A percentile compares a stretch with the other conserved stretches of the same genome.
phyloP scores from a whole-genome alignment of 2,797 vertebrate species.

The Margarornis squamiger region DNA sequence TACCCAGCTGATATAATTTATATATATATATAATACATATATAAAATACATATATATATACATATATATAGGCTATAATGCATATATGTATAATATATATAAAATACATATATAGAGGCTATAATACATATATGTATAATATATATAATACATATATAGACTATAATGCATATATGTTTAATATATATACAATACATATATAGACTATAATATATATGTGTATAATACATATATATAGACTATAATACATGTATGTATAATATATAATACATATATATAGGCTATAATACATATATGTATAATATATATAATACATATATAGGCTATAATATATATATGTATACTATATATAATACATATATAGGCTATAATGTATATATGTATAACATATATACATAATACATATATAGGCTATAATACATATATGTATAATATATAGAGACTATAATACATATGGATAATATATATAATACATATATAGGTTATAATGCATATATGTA shows the following conservation, averaged over 20 bases:
- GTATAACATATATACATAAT: no score
- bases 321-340: neutral
- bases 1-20: neutral
- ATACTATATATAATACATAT: neutral
- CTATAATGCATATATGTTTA: neutral
- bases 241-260: neutral
- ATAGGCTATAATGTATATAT: neutral
- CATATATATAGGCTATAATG: neutral
- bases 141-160: neutral
- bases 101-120: no score
- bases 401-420: neutral
- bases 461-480: no score
- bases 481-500: neutral
- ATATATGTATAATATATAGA: neutral
- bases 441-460: neutral
- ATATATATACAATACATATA: neutral
- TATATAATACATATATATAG: neutral
- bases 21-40: no score
- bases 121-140: neutral
- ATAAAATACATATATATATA: neutral
- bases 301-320: neutral
- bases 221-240: rapidly evolving
- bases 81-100: no score
- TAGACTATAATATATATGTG: neutral
- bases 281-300: no score